phyloP scores from a whole-genome alignment of 2,888 invertebrate genomes.

The Dascillus cervinus region DNA sequence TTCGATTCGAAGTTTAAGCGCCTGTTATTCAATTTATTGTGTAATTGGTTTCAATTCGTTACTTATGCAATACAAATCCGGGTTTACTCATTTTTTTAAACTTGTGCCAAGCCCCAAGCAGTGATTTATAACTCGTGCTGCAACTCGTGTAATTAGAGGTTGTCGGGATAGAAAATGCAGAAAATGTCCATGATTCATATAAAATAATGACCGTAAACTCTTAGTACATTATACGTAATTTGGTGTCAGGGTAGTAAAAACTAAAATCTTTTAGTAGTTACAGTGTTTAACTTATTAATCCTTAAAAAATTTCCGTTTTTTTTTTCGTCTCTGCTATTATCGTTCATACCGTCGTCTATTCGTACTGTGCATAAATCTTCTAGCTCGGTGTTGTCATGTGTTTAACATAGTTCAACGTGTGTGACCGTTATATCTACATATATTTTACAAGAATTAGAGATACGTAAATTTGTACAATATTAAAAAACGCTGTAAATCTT shows the following conservation, averaged over 20 bases:
- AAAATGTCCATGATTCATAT: no score
- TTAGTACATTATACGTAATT: conserved; percentile 73
- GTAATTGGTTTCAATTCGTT: no score
- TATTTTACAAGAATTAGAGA: conserved; percentile 33
- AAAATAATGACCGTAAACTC: no score
- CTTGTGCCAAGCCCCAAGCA: no score
- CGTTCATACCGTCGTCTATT: conserved; percentile 30
- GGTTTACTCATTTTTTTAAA: no score
- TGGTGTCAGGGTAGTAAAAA: conserved; percentile 74
- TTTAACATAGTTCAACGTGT: conserved; percentile 26
- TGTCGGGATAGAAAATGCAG: no score
- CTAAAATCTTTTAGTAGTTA: conserved; percentile 33
- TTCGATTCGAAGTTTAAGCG: no score
- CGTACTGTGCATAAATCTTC: conserved; percentile 37
- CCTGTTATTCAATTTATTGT: no score
- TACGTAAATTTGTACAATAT: conserved; percentile 46
- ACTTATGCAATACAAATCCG: no score
- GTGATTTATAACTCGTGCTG: no score
- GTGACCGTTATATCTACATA: conserved; percentile 24
- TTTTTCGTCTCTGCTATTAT: conserved; percentile 15
- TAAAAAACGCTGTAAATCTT: no score
- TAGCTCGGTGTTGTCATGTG: conserved; percentile 38
- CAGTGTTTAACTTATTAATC: conserved; percentile 11
- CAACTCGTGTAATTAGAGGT: no score
- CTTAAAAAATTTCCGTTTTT: conserved; percentile 7